Percentiles rank a stretch among this genome's conserved stretches.
Evolutionary conservation across 1,140 invertebrate species (phyloP).

Genomic region (Nylanderia fulva): DNA sequence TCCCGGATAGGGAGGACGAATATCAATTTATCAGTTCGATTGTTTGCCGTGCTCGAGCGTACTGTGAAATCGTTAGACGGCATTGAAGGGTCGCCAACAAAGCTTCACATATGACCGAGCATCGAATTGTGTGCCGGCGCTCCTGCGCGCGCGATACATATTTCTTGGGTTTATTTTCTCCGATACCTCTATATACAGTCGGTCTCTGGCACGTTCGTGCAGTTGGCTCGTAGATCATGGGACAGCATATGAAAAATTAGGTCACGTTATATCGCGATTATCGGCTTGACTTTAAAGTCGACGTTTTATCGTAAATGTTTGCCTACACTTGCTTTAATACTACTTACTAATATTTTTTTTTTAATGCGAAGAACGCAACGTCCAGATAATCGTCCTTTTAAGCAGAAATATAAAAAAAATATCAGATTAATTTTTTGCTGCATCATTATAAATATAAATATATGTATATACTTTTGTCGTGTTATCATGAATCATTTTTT

Average conservation of each 20-base stretch:
- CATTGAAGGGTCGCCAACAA: constrained; percentile 40
- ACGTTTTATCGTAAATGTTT: no score
- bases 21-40: constrained; percentile 60
- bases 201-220: neutral
- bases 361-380: neutral
- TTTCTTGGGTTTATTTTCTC: constrained; percentile 21
- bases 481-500: no score
- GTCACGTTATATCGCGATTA: constrained; percentile 6
- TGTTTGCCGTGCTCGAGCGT: constrained; percentile 1
- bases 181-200: no score
- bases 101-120: constrained; percentile 47
- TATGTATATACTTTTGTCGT: no score
- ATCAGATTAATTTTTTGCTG: no score
- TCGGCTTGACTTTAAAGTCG: neutral
- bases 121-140: neutral
- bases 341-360: neutral
- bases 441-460: no score
- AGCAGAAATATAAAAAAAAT: no score
- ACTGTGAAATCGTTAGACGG: constrained; percentile 37
- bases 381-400: no score
- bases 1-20: neutral
- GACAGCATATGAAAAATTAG: constrained; percentile 15
- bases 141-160: constrained; percentile 21
- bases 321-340: neutral
- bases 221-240: constrained; percentile 14